Evolutionary conservation across 2,888 invertebrate genomes (phyloP).

Genomic region (Polydrusus pterygomalis): DNA sequence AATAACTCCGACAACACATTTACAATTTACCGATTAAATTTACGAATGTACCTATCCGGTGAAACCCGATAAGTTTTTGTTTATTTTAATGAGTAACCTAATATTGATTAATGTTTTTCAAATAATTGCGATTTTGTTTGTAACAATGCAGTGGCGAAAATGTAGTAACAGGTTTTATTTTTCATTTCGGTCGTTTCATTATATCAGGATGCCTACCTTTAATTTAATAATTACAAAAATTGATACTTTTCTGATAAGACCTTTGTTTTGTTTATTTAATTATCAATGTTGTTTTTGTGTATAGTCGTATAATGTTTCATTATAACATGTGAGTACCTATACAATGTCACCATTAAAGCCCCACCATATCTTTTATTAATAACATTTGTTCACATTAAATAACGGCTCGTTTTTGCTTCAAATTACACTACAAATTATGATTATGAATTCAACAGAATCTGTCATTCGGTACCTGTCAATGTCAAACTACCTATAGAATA

Average conservation of each 20-base stretch:
- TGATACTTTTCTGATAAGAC: slow-evolving; percentile 23
- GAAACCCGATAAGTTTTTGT: slow-evolving; percentile 56
- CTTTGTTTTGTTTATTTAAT: slow-evolving; percentile 1
- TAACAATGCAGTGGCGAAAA: slow-evolving; percentile 37
- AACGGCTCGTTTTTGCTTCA: too few species aligned
- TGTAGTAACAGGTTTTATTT: slow-evolving; percentile 37
- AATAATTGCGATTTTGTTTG: slow-evolving; percentile 56
- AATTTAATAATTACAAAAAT: slow-evolving; percentile 12
- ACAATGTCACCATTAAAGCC: too few species aligned
- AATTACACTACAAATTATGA: too few species aligned
- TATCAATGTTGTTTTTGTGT: not conserved
- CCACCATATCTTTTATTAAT: too few species aligned
- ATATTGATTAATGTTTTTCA: slow-evolving; percentile 62
- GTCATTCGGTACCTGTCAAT: too few species aligned
- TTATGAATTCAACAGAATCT: too few species aligned
- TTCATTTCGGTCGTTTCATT: slow-evolving; percentile 37
- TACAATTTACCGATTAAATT: slow-evolving; percentile 46
- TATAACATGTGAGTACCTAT: not conserved
- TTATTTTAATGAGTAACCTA: slow-evolving; percentile 61
- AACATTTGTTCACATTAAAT: too few species aligned
- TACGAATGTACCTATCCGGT: slow-evolving; percentile 36
- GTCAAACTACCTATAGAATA: too few species aligned
- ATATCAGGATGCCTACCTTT: slow-evolving; percentile 27
- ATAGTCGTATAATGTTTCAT: not conserved
- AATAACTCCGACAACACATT: not conserved